These are phyloP conservation scores for Astreopora myriophthalma DNA, from an alignment of 64 coral and sea anemone species.

Conservation along the genomic window DNA sequence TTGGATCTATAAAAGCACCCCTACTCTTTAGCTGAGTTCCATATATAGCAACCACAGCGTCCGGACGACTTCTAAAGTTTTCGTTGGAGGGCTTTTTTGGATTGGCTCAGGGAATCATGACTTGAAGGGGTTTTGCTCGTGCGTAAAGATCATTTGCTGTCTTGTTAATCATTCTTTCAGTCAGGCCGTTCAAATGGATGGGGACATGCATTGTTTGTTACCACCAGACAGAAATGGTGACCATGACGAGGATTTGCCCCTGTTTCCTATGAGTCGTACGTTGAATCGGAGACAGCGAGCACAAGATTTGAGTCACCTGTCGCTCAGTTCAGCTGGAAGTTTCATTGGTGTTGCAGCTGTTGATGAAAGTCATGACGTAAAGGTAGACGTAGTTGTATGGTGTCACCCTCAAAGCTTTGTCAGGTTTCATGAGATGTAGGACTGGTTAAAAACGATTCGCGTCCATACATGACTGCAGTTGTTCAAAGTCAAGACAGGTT, in stretches of 20 bases:
- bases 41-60: no score
- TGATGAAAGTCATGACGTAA: background rate
- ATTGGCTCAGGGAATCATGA: no score
- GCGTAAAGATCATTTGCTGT: background rate
- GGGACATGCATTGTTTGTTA: background rate
- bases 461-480: no score
- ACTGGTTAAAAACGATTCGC: background rate
- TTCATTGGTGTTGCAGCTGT: background rate
- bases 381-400: background rate
- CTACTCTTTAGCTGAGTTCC: no score
- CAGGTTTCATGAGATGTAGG: no score
- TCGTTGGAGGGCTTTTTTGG: no score
- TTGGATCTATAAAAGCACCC: no score
- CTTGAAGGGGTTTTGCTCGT: no score
- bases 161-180: background rate
- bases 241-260: background rate
- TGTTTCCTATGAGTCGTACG: background rate
- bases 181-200: background rate
- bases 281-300: slow-evolving; percentile 22
- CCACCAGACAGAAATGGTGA: background rate
- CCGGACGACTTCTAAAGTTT: no score
- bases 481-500: no score
- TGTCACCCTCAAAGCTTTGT: no score
- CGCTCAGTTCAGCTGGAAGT: background rate
- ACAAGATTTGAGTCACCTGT: slow-evolving; percentile 6